These are phyloP conservation scores for Hydraecia micacea DNA, from an alignment of 2,888 invertebrate species.

Conservation along the genomic window DNA sequence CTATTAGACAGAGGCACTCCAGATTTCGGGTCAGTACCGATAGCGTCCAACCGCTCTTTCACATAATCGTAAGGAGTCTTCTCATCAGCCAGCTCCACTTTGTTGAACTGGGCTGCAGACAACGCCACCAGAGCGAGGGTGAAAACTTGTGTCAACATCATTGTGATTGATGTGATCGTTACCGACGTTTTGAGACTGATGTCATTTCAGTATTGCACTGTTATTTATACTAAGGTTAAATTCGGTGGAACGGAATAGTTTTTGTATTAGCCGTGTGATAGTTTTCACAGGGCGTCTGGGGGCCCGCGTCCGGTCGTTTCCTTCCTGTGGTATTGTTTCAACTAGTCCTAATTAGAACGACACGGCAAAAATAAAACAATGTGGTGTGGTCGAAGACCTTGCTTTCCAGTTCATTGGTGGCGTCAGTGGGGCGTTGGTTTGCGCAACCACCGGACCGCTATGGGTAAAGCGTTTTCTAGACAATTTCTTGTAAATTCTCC, in stretches of 20 bases:
- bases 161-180: conserved; percentile 71
- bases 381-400: conserved; percentile 86
- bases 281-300: conserved; percentile 81
- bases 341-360: conserved; percentile 87
- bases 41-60: conserved; percentile 81
- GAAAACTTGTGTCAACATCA: conserved; percentile 81
- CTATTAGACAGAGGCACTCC: conserved; percentile 86
- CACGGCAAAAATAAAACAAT: conserved; percentile 86
- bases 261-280: conserved; percentile 82
- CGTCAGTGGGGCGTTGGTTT: conserved; percentile 84
- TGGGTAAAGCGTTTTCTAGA: conserved; percentile 84
- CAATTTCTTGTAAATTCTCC: conserved; percentile 69
- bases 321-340: conserved; percentile 90
- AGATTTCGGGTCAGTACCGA: conserved; percentile 77
- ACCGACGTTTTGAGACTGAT: conserved; percentile 85
- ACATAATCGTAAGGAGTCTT: conserved; percentile 88
- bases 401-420: conserved; percentile 89
- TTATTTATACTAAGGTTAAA: conserved; percentile 88
- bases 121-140: conserved; percentile 75
- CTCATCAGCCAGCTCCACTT: conserved; percentile 82
- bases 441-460: conserved; percentile 80
- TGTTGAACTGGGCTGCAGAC: conserved; percentile 75
- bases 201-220: conserved; percentile 84
- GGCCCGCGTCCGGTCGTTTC: conserved; percentile 84
- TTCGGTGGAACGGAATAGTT: conserved; percentile 84